Evolutionary conservation across 2,113 vertebrate genomes (phyloP), one percentile per base, ranked within the genome.

Genomic region (Alethe castanea): DNA sequence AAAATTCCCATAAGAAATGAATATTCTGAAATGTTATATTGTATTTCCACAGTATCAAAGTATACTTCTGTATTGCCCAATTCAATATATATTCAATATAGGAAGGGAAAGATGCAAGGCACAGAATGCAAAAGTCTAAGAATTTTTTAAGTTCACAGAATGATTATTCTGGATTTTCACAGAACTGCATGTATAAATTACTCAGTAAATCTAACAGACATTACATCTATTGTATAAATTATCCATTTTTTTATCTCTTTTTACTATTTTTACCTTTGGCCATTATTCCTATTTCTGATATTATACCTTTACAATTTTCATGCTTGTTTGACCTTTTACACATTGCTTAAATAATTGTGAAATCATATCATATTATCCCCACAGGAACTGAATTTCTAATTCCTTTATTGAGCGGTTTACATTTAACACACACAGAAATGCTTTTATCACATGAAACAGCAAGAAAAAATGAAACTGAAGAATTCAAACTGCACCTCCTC

Each of bases 301-400:
- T 81, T 48, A 83, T 74, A 82, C n/a, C 19, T 72, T 95, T 72
- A 76, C 25, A 69, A 56, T 73, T 95, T 89, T 94, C 69, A 61
- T 53, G 47, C 18, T 91, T 40, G 20, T n/a, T 81, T 94, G 89
- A 92, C 86, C 91, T 91, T 89, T 65, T 69, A 56, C 72, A 25
- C 3, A 59, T 82, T 89, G 38, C n/a, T 92, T 95, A 82, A 96
- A 77, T 66, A 92, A 83, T 53, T 94, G 42, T 71, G 22, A 96
- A 96, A 95, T 95, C 45, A 24, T 65, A 81, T 66, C 19, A 20
- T 70, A 76, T 52, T 96, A 70, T 89, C 18, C 6, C 38, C 4
- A 12, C 89, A 92, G 82, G 57, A 76, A 90, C 19, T 57, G n/a
- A 71, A 90, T 81, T 94, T 93, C 81, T 16, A 90, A n/a, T 94